These are phyloP conservation scores for Sesamia inferens DNA, from an alignment of 2,888 invertebrate genomes.

Conservation along the genomic window DNA sequence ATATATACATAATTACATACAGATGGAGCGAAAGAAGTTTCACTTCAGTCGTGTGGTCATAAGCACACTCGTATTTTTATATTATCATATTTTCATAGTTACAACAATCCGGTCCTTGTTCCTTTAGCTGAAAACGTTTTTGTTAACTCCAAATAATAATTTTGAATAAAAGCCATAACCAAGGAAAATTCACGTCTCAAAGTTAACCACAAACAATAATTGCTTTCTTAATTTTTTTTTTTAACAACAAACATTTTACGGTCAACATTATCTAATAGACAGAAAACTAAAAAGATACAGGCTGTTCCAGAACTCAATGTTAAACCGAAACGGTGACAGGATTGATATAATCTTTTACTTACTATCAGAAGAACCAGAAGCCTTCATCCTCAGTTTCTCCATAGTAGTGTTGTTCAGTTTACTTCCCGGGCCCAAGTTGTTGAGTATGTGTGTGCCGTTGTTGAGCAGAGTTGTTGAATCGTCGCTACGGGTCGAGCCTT, in stretches of 20 bases:
- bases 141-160: background rate
- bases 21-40: too few relatives aligned
- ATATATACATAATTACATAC: too few relatives aligned
- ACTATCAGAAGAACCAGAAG: conserved; percentile 87
- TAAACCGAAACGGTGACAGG: too few relatives aligned
- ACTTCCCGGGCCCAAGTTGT: conserved; percentile 86
- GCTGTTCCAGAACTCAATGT: too few relatives aligned
- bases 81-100: conserved; percentile 4
- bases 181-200: background rate
- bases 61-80: too few relatives aligned
- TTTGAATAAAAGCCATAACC: background rate
- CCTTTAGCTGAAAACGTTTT: background rate
- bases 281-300: background rate
- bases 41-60: too few relatives aligned
- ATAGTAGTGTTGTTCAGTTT: conserved; percentile 91
- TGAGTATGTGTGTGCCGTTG: conserved; percentile 89
- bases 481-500: conserved; percentile 88
- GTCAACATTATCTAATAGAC: background rate
- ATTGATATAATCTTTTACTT: conserved; percentile 59
- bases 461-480: conserved; percentile 90
- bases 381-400: conserved; percentile 89
- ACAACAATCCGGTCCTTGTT: background rate
- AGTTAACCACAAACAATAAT: background rate
- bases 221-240: background rate
- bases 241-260: background rate